A percentile compares a stretch with the other conserved stretches of the same genome.
These are phyloP conservation scores for Carlito syrichta DNA, from an alignment of 2,113 vertebrate species.

Conservation along the genomic window DNA sequence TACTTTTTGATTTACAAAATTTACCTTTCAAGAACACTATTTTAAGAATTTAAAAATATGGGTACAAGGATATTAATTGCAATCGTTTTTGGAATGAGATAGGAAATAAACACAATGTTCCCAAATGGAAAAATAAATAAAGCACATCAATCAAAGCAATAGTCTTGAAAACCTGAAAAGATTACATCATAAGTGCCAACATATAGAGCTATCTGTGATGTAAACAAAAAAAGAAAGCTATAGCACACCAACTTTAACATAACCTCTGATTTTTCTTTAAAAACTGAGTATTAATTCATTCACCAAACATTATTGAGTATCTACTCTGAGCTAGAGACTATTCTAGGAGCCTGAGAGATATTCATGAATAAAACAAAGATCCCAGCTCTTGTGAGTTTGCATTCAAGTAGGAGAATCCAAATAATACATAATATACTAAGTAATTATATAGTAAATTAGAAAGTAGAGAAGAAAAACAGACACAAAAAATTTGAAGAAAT, in stretches of 20 bases:
- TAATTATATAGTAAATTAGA: background rate
- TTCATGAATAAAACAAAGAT: background rate
- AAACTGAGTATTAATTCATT: background rate
- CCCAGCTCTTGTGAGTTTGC: no score
- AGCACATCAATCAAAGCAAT: no score
- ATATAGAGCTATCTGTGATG: background rate
- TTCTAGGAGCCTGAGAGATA: background rate
- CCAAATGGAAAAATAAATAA: background rate
- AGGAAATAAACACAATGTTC: background rate
- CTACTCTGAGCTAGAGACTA: background rate
- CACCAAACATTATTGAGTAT: background rate
- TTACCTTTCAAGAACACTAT: background rate
- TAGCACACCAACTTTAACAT: background rate
- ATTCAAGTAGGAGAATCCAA: background rate
- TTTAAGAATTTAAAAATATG: background rate
- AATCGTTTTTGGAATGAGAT: background rate
- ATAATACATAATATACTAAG: background rate
- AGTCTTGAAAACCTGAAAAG: background rate
- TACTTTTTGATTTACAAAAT: background rate
- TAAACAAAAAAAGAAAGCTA: background rate
- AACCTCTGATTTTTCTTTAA: background rate
- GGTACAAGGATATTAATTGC: background rate
- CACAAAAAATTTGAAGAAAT: background rate
- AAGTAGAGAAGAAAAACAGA: background rate
- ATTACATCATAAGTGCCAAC: background rate